Evolutionary conservation across 2,888 invertebrate genomes (phyloP).

Genomic region (Melanophora roralis): DNA sequence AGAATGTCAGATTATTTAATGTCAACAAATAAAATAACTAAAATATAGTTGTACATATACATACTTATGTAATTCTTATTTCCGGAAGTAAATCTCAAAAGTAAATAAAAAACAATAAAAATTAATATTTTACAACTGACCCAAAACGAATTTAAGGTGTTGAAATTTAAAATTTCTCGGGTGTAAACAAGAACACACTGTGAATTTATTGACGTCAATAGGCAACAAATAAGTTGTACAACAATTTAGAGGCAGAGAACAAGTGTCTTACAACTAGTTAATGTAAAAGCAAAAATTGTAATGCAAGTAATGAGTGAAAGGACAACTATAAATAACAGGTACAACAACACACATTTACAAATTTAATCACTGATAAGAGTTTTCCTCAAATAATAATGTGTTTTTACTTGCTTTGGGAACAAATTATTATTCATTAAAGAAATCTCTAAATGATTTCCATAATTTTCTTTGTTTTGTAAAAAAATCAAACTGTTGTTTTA

Average conservation of each 20-base stretch:
- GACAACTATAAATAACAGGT: not conserved
- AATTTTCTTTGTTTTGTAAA: not conserved
- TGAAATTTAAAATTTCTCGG: slow-evolving; percentile 46
- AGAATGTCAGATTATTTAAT: slow-evolving; percentile 50
- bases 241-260: not conserved
- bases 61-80: too few species aligned
- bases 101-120: slow-evolving; percentile 27
- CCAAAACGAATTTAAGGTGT: slow-evolving; percentile 33
- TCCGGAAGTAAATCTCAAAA: slow-evolving; percentile 49
- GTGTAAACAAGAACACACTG: slow-evolving; percentile 30
- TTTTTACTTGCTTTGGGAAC: not conserved
- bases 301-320: slow-evolving; percentile 46
- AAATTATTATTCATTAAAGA: slow-evolving; percentile 47
- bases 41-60: slow-evolving; percentile 32
- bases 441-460: not conserved
- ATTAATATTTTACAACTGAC: slow-evolving; percentile 16
- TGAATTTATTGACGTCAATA: not conserved
- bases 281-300: slow-evolving; percentile 24
- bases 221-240: not conserved
- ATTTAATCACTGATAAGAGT: not conserved
- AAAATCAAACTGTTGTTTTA: not conserved
- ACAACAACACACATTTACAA: not conserved
- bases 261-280: slow-evolving; percentile 11
- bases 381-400: not conserved
- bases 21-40: not conserved